Base-by-base conservation (phyloP, 2,888 invertebrate genomes). In the Drosophila helvetica region DNA sequence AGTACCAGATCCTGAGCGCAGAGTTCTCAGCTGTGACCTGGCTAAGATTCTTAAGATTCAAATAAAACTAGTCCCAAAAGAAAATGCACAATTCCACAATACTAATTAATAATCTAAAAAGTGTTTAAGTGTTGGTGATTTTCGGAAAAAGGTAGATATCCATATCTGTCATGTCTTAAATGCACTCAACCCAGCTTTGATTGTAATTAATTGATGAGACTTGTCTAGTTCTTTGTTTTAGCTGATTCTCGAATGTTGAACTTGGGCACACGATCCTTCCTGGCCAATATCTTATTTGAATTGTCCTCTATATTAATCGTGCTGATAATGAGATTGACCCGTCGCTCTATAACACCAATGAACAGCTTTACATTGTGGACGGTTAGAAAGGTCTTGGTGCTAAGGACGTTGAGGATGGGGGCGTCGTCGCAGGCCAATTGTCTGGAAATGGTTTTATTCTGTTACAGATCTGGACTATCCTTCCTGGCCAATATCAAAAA, bases 301-400 rank as follows among this genome's bases (percentile, higher is more conserved):
- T 88, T 83, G 38, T 92, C 92, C 45, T 90, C 90, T 25, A 90
- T 80, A 69, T 91, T 90, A 6, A 91, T 84, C 8, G 88, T 86
- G 56, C 79, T 90, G 0, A 91, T 90, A 38, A 92, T 89, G 8
- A 88, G 67, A 76, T 91, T 90, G 2, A 91, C 94, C 63, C 95
- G 94, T 89, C 95, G 95, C 89, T 97, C 97, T 75, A 98, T 94
- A 47, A 97, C 95, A 77, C 96, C 96, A 83, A 98, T 93, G 90
- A 96, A 97, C 15, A 97, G 93, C 66, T 96, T 94, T 1, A 96
- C 96, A 92, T 97, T 98, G 81, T 95, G 94, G 57, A 94, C 93
- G 62, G 95, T 95, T 46, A 97, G 94, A 19, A 94, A 94, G n/a
- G 95, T 93, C 61, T 95, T 94, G 22, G 95, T 94, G 50, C 96